phyloP scores from a whole-genome alignment of 2,797 vertebrate species.

The Thamnophis elegans region DNA sequence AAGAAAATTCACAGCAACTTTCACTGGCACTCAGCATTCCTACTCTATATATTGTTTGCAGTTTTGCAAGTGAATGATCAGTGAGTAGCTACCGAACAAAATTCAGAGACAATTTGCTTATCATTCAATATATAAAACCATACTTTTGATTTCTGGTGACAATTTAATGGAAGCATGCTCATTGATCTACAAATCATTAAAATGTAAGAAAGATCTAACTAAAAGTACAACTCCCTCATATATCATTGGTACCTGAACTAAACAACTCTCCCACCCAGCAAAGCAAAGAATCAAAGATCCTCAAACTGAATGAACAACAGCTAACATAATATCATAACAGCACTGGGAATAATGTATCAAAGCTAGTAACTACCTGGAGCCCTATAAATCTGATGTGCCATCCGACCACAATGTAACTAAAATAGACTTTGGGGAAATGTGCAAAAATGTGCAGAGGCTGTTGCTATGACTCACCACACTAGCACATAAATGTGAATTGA shows the following conservation, averaged over 20 bases:
- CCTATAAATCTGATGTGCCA: conserved; percentile 18
- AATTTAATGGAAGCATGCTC: conserved; percentile 6
- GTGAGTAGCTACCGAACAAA: background rate
- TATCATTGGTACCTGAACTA: conserved; percentile 3
- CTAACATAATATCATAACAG: conserved; percentile 16
- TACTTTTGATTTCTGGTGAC: conserved; percentile 1
- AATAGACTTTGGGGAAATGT: conserved; percentile 15
- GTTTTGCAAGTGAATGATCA: background rate
- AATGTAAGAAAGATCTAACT: background rate
- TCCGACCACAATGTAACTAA: conserved; percentile 5
- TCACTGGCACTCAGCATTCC: background rate
- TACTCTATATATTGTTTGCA: background rate
- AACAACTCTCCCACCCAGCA: conserved; percentile 1
- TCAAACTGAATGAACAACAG: conserved; percentile 7
- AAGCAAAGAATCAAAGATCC: conserved; percentile 1
- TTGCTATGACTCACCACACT: background rate
- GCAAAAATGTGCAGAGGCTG: background rate
- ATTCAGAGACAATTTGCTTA: background rate
- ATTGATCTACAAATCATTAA: conserved; percentile 16
- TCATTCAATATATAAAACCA: background rate
- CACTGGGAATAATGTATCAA: conserved; percentile 17
- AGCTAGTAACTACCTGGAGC: background rate
- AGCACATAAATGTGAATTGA: conserved; percentile 11
- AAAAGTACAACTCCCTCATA: background rate
- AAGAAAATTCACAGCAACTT: background rate